Evolutionary conservation across 2,113 vertebrate genomes (phyloP).

Genomic region (Alexandromys fortis): DNA sequence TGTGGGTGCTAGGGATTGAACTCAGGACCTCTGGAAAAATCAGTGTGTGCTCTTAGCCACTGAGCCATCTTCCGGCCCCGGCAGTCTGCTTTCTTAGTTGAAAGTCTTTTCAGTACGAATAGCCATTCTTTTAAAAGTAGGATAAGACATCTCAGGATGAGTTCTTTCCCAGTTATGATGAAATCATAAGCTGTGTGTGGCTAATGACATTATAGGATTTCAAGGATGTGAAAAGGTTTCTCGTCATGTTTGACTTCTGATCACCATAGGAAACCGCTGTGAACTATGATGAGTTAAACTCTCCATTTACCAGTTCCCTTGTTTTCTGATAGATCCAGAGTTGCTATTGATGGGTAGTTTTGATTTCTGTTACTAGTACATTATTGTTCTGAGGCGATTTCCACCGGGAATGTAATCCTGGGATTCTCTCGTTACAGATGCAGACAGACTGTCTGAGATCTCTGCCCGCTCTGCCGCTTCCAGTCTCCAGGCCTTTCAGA

Average conservation of each 20-base stretch:
- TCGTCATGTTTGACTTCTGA: slow-evolving; percentile 36
- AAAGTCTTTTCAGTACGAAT: slow-evolving; percentile 9
- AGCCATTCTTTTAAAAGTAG: slow-evolving; percentile 66
- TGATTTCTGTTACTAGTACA: slow-evolving; percentile 15
- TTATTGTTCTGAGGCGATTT: background rate
- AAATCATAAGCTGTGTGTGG: slow-evolving; percentile 18
- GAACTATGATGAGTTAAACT: background rate
- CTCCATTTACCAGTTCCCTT: background rate
- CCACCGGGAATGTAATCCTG: background rate
- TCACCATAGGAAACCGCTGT: background rate
- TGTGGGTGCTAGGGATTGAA: background rate
- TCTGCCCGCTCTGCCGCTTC: slow-evolving; percentile 90
- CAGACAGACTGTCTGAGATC: slow-evolving; percentile 91
- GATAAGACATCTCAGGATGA: slow-evolving; percentile 35
- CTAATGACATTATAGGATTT: slow-evolving; percentile 32
- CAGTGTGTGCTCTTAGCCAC: background rate
- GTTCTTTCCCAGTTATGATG: slow-evolving; percentile 27
- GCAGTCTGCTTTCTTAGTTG: background rate
- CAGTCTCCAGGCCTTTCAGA: slow-evolving; percentile 89
- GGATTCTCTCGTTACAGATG: slow-evolving; percentile 77
- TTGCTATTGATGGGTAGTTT: slow-evolving; percentile 15
- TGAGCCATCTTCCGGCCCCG: background rate
- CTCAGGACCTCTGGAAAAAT: background rate
- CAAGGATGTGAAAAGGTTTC: background rate
- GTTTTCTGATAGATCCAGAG: background rate